phyloP scores from a whole-genome alignment of 1,140 invertebrate genomes.

The Cyclina sinensis region DNA sequence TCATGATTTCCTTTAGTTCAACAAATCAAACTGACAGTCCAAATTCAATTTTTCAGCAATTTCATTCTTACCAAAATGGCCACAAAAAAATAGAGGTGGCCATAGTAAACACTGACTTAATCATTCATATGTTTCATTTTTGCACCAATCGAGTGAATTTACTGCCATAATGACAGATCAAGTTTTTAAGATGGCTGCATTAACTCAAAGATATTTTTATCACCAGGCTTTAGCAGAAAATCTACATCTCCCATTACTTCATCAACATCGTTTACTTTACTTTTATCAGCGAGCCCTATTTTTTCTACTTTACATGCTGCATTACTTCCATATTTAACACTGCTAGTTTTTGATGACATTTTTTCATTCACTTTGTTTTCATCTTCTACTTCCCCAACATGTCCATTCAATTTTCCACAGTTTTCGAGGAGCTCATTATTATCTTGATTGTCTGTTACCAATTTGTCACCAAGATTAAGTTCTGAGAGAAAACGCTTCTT shows the following conservation, averaged over 20 bases:
- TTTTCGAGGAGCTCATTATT: neutral
- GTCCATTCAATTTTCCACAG: neutral
- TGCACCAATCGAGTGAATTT: too few species aligned
- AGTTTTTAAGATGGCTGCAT: conserved; percentile 34
- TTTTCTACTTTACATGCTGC: neutral
- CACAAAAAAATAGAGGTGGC: neutral
- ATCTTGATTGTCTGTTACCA: neutral
- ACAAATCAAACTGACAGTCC: too few species aligned
- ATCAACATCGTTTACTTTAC: neutral
- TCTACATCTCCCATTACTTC: neutral
- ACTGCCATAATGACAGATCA: too few species aligned
- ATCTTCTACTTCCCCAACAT: neutral
- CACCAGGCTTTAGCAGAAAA: neutral
- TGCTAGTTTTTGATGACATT: too few species aligned
- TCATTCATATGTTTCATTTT: too few species aligned
- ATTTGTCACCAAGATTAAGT: conserved; percentile 48
- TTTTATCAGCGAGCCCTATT: neutral
- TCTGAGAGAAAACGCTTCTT: conserved; percentile 61
- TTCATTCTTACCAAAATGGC: neutral
- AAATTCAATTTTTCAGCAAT: too few species aligned
- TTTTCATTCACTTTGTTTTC: neutral
- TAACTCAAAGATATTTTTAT: conserved; percentile 61
- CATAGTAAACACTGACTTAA: too few species aligned
- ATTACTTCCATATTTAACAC: neutral
- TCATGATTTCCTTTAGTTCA: too few species aligned